A percentile compares a stretch with the other conserved stretches of the same genome.
Conservation (phyloP, 2,888 invertebrate species). For the Rutpela maculata region DNA sequence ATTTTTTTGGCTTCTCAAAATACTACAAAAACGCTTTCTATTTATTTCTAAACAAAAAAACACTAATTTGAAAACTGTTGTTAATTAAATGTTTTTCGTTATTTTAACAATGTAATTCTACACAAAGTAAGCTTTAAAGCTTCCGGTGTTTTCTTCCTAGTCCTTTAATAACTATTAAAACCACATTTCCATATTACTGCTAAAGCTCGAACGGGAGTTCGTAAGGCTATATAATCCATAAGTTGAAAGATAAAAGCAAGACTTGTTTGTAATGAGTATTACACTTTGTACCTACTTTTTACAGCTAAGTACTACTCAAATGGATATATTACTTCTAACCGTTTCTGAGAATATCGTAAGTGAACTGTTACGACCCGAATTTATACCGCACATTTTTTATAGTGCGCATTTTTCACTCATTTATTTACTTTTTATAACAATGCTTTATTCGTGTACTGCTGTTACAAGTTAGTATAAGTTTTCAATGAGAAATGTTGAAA, state of each 20-base stretch:
- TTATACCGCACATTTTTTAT: too few species aligned
- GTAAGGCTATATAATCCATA: constrained; percentile 1
- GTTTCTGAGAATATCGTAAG: neutral
- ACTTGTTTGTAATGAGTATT: constrained; percentile 20
- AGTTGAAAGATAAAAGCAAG: constrained; percentile 7
- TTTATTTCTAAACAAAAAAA: too few species aligned
- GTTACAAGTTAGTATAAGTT: too few species aligned
- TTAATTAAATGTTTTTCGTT: neutral
- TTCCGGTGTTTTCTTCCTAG: neutral
- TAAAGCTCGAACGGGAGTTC: neutral
- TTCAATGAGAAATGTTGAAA: too few species aligned
- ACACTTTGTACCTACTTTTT: neutral
- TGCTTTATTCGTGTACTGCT: too few species aligned
- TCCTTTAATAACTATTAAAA: neutral
- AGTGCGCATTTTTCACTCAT: too few species aligned
- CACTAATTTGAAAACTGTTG: too few species aligned
- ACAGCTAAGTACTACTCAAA: neutral
- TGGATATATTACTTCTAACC: neutral
- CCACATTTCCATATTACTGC: constrained; percentile 12
- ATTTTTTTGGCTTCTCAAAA: too few species aligned
- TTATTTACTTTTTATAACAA: too few species aligned
- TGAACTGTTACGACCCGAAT: too few species aligned
- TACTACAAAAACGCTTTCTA: too few species aligned
- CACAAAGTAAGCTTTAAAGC: neutral
- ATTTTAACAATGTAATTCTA: neutral